Conservation (phyloP, 2,797 vertebrate genomes). For the Macropus fuliginosus region DNA sequence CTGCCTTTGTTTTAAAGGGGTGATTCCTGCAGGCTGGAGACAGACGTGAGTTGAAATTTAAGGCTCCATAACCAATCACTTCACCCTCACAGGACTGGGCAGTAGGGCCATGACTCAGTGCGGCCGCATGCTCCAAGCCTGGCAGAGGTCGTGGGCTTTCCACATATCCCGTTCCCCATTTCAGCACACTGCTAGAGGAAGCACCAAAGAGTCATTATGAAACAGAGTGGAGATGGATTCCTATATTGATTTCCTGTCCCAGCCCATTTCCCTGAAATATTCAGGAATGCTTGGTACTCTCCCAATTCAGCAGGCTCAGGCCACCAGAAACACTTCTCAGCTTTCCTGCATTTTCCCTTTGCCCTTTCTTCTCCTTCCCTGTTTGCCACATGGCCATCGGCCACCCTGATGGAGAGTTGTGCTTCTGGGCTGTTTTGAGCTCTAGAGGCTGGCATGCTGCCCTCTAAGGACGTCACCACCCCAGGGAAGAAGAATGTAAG, state of each 20-base stretch:
- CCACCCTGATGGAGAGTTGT: background rate
- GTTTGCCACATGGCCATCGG: background rate
- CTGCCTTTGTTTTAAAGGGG: background rate
- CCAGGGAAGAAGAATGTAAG: background rate
- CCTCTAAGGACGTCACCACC: background rate
- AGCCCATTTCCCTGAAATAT: constrained; percentile 13
- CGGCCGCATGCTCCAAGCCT: background rate
- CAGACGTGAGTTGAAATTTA: constrained; percentile 13
- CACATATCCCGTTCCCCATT: background rate
- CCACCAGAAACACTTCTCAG: background rate
- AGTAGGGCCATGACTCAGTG: background rate
- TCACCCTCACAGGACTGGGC: background rate
- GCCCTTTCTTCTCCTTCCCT: background rate
- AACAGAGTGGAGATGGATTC: constrained; percentile 36
- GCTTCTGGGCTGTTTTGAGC: background rate
- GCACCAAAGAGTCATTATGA: constrained; percentile 23
- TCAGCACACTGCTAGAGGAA: constrained; percentile 56
- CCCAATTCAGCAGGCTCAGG: background rate
- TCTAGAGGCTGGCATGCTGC: background rate
- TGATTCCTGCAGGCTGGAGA: background rate
- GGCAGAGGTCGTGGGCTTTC: constrained; percentile 36
- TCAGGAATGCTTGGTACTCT: constrained; percentile 17
- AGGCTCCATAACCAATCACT: constrained; percentile 16
- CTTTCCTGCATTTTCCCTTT: background rate
- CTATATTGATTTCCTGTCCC: constrained; percentile 49